Evolutionary conservation across 2,797 vertebrate genomes (phyloP), one percentile per base, ranked within the genome.

Genomic region (Champsocephalus gunnari): DNA sequence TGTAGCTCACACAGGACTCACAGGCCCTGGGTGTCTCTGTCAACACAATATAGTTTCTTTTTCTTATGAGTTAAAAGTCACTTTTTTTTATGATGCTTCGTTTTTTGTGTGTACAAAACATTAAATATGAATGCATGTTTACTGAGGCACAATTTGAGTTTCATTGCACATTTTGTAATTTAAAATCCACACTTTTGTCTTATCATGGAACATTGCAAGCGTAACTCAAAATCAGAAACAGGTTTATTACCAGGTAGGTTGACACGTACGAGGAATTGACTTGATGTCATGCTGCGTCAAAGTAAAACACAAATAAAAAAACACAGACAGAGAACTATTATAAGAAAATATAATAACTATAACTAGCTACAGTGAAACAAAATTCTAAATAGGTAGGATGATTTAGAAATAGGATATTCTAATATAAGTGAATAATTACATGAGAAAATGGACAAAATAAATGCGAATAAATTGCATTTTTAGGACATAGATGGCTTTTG

Each of bases 1-100:
- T 71, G 59, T 38, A 45, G 66, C 41, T 61, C 71, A 69, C 68
- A 34, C n/a, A 47, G 45, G 12, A 3, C 38, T 19, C n/a, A 48
- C 53, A 38, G 65, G 0, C 21, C 5, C 0, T 12, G 13, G 47
- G 8, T 71, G 66, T n/a, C n/a, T 45, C 5, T 9, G 34, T 50
- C 63, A 17, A 78, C 17, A 57, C 5, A 32, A 44, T 34, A 13
- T 9, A 56, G 16, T 45, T 24, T 19, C 1, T 2, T 56, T 70
- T 64, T 6, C 3, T 66, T 54, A 47, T 50, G 6, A 74, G 63
- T 43, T 71, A 12, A 19, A 0, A 57, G 0, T 9, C 11, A 62
- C 10, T 55, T 58, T 51, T 51, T 49, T 59, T 61, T 56, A 19
- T 62, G n/a, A 19, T 28, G 9, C 17, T 32, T 3, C 3, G 12